Evolutionary conservation across 2,797 vertebrate genomes (phyloP), one percentile per base, ranked within the genome.

Genomic region (Meriones psammophilus): DNA sequence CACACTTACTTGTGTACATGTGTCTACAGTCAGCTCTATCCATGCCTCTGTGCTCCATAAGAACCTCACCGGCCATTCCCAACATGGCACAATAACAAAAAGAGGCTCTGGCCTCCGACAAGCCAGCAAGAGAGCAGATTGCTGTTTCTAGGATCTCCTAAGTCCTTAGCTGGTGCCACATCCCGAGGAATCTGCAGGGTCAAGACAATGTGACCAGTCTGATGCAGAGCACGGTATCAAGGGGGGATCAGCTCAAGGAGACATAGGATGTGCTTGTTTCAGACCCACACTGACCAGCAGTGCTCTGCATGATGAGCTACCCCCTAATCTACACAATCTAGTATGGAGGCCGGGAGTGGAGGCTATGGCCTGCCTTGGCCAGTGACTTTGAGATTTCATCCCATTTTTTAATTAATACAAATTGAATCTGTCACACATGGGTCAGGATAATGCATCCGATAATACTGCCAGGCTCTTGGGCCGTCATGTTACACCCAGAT

Each of bases 291-390:
- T 36, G 20, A 30, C 10, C 14, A 3, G 4, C 36, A 33, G 74
- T 8, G 12, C 7, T 18, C 56, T 18, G 3, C 1, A 33, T 4
- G 10, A 18, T 3, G n/a, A 18, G 15, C 30, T 1, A 6, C 7
- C 9, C 10, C 3, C 2, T 18, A 18, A 50, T 15, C 76, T 12
- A 22, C 2, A 2, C 33, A 0, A 8, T 9, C 15, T 33, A 69
- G 24, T 30, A 56, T 30, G 56, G 39, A 33, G 13, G 33, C 24
- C 13, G 6, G 33, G 28, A 56, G 33, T 3, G 24, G 90, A 28
- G 46, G 46, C 22, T 22, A 28, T 33, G 42, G 64, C 39, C 85
- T 39, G 3, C 58, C 3, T 39, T 18, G 30, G 33, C 56, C 13
- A 46, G 24, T 20, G 36, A 56, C 18, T 3, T 68, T 28, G 8